phyloP scores from a whole-genome alignment of 2,797 vertebrate genomes.

The Eulemur coronatus region DNA sequence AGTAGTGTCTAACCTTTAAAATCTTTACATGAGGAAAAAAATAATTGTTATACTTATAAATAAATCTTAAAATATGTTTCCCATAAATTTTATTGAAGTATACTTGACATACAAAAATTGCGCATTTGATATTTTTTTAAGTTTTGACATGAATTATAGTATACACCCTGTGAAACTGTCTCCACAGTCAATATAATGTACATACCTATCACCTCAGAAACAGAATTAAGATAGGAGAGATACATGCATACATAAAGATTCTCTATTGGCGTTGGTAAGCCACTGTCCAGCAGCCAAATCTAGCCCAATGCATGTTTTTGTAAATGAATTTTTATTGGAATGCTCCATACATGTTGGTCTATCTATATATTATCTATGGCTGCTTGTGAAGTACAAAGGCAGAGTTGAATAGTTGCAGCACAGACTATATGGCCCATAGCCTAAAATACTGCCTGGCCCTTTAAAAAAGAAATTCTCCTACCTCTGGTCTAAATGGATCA shows the following conservation, averaged over 20 bases:
- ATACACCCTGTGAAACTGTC: neutral
- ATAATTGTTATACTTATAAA: neutral
- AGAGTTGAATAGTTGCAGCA: neutral
- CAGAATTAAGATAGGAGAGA: neutral
- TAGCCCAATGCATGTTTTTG: neutral
- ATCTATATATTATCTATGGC: neutral
- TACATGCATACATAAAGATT: neutral
- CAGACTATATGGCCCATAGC: neutral
- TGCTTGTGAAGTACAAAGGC: neutral
- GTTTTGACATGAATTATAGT: neutral
- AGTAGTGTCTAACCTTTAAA: slow-evolving; percentile 16
- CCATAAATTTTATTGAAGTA: neutral
- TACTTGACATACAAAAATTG: neutral
- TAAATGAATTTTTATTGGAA: neutral
- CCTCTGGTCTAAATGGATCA: neutral
- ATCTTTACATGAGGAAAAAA: neutral
- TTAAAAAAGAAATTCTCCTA: neutral
- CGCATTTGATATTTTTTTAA: neutral
- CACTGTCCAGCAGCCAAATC: neutral
- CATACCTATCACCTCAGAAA: neutral
- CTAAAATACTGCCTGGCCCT: neutral
- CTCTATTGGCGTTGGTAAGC: neutral
- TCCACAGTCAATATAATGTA: neutral
- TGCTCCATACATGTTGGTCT: neutral
- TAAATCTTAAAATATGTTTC: neutral